A percentile compares a stretch with the other conserved stretches of the same genome.
phyloP scores from a whole-genome alignment of 2,113 vertebrate species.

The Mesocricetus auratus region DNA sequence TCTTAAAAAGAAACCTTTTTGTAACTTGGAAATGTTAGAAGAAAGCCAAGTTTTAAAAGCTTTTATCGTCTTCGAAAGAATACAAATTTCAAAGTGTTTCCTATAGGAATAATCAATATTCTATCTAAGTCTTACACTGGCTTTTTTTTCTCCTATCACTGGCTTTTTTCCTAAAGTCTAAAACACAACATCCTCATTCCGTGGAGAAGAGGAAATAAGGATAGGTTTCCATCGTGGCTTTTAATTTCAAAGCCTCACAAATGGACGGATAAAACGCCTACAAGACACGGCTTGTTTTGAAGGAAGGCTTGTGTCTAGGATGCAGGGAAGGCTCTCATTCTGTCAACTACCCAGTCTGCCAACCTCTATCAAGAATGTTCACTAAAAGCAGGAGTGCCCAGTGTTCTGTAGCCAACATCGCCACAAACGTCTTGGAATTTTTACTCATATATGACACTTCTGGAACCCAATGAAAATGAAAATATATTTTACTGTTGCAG shows the following conservation, averaged over 20 bases:
- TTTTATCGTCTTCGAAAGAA: neutral
- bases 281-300: neutral
- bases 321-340: neutral
- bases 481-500: neutral
- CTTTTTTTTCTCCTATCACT: neutral
- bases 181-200: neutral
- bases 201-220: neutral
- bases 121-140: neutral
- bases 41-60: slow-evolving; percentile 9
- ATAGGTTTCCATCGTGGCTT: neutral
- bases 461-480: slow-evolving; percentile 13
- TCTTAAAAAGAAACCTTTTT: neutral
- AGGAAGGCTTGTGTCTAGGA: neutral
- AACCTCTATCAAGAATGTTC: neutral
- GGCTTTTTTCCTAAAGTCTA: neutral
- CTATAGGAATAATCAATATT: neutral
- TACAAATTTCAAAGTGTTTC: neutral
- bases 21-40: neutral
- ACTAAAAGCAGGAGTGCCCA: neutral
- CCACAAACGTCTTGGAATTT: neutral
- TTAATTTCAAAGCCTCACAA: slow-evolving; percentile 36
- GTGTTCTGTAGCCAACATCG: neutral
- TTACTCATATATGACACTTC: neutral
- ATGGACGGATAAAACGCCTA: neutral
- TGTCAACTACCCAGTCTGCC: neutral